phyloP scores from a whole-genome alignment of 2,113 vertebrate species.

The Oenanthe oenanthe region DNA sequence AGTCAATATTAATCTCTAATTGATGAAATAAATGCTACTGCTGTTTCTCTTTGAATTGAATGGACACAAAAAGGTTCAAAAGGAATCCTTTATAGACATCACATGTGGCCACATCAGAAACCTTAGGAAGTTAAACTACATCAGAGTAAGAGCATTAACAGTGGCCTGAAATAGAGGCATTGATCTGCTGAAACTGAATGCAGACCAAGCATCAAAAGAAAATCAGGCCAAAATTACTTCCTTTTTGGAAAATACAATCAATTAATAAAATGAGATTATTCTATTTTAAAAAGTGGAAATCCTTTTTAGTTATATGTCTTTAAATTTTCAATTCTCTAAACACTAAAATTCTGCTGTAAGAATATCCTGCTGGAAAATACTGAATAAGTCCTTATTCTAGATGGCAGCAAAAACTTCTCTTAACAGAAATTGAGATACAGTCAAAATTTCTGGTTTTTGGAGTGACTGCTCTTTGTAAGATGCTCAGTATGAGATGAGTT shows the following conservation, averaged over 20 bases:
- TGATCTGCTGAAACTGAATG: not conserved
- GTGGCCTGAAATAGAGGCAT: not conserved
- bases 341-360: not conserved
- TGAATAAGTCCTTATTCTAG: not conserved
- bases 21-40: conserved; percentile 46
- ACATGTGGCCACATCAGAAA: conserved; percentile 25
- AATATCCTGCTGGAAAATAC: not conserved
- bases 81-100: conserved; percentile 42
- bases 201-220: not conserved
- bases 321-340: not conserved
- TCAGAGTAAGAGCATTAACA: not conserved
- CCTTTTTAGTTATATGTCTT: not conserved
- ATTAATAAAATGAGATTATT: not conserved
- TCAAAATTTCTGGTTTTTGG: not conserved
- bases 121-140: conserved; percentile 25
- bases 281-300: not conserved
- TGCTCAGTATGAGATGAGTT: not conserved
- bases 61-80: conserved; percentile 51
- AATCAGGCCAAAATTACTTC: not conserved
- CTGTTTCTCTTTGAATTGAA: conserved; percentile 53
- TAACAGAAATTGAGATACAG: not conserved
- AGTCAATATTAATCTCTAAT: conserved; percentile 51
- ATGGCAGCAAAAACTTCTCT: not conserved
- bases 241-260: not conserved
- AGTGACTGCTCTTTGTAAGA: not conserved